Evolutionary conservation across 2,888 invertebrate species (phyloP).

Genomic region (Phoenoteleia sp.): DNA sequence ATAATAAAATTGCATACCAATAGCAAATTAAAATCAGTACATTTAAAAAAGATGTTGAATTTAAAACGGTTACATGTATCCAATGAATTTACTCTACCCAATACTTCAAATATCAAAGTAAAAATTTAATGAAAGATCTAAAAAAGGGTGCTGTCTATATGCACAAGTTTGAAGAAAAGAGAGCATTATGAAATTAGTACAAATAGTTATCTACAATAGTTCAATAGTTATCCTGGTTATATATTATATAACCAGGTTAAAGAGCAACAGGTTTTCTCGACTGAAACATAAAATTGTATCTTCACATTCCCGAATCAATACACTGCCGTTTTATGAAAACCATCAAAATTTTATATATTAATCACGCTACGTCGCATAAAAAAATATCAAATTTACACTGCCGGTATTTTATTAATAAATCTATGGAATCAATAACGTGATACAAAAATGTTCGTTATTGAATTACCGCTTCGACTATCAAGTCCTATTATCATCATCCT

Average conservation of each 20-base stretch:
- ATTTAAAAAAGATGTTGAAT: no score
- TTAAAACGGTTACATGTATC: no score
- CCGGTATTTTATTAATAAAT: neutral
- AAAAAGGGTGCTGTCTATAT: no score
- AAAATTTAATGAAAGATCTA: no score
- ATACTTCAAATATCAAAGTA: no score
- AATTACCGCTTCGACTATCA: conserved; percentile 3
- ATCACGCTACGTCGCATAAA: no score
- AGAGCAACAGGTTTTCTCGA: conserved; percentile 56
- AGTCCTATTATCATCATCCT: conserved; percentile 10
- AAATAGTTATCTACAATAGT: conserved; percentile 35
- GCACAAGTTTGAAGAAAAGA: no score
- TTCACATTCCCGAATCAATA: conserved; percentile 22
- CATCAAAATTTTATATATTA: conserved; percentile 7
- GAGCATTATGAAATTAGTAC: neutral
- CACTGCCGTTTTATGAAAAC: conserved; percentile 13
- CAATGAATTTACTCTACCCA: no score
- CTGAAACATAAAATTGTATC: conserved; percentile 33
- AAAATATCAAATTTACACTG: conserved; percentile 7
- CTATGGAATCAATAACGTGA: neutral
- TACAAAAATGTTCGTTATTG: neutral
- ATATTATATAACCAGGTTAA: no score
- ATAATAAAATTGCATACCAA: no score
- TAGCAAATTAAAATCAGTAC: no score
- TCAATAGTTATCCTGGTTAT: neutral